Evolutionary conservation across 2,797 vertebrate genomes (phyloP), one percentile per base, ranked within the genome.

Genomic region (Poeciliopsis gracilis): DNA sequence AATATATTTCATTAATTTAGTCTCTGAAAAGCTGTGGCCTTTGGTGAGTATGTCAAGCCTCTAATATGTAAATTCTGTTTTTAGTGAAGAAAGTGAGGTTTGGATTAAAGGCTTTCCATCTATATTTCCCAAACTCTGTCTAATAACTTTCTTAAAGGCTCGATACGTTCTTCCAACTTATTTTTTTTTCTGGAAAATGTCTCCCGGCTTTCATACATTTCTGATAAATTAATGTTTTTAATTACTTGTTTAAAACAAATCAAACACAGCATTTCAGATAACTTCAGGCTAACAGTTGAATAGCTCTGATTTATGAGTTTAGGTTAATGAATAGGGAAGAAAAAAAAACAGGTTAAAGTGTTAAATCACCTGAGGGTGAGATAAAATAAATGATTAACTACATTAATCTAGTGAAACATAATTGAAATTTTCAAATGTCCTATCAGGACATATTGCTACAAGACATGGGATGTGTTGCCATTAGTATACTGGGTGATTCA

Each of bases 401-500:
- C 79, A 46, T 82, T 74, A 77, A 82, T 85, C 81, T 20, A 80
- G 77, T 61, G 5, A 79, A 75, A 80, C 75, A 81, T 90, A 86
- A 92, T 84, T 84, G 77, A 89, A 83, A 86, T 11, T 28, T 75
- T 57, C 16, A 87, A 85, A 85, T 69, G 72, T 72, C 36, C 49
- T 4, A 7, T 79, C 38, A 80, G 33, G 38, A 80, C 83, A 75
- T 67, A 76, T 77, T 72, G 73, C 84, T 77, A 75, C 20, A 30
- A 77, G 51, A 81, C 57, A 23, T 66, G 41, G 10, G 72, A 57
- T 69, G 33, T 73, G 33, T 79, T 38, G 12, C 71, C 47, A 47
- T 74, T 1, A 5, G 28, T 43, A 20, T 76, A 61, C 77, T 8
- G 25, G 11, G n/a, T 63, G 69, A 28, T 59, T 36, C 20, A 28